Conservation (phyloP, 1,140 invertebrate genomes). For the Brachionus manjavacas region DNA sequence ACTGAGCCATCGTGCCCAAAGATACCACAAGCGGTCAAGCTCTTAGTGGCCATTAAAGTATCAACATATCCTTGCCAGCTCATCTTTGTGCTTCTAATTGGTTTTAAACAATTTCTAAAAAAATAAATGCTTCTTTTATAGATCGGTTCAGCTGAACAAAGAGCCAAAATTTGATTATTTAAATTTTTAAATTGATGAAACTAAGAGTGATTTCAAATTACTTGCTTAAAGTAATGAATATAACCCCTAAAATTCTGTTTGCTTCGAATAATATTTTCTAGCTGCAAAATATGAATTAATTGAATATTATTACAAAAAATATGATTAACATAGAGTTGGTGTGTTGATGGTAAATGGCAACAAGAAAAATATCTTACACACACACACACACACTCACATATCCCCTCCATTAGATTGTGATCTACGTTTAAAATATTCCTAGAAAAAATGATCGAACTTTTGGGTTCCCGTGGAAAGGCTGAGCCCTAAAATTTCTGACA, state of each 20-base stretch:
- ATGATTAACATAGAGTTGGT: background rate
- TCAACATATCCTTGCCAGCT: constrained; percentile 43
- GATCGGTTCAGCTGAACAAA: background rate
- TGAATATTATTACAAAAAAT: constrained; percentile 19
- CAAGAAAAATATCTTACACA: background rate
- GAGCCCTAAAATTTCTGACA: background rate
- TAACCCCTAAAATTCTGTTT: background rate
- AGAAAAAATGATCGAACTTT: background rate
- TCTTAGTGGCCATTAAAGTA: constrained; percentile 16
- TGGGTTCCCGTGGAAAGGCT: background rate
- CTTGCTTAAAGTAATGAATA: background rate
- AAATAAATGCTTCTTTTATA: constrained; percentile 18
- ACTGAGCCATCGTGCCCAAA: constrained; percentile 35
- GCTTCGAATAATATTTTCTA: background rate
- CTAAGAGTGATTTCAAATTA: constrained; percentile 11
- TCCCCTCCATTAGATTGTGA: background rate
- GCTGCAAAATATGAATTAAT: constrained; percentile 17
- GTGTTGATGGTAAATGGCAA: background rate
- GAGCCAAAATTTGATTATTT: background rate
- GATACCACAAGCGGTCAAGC: constrained; percentile 24
- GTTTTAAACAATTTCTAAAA: constrained; percentile 1
- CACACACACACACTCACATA: background rate
- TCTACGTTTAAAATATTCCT: background rate
- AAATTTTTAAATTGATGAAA: background rate
- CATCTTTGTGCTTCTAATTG: constrained; percentile 14